phyloP scores from a whole-genome alignment of 2,888 invertebrate genomes.

The Saturnia japonica region DNA sequence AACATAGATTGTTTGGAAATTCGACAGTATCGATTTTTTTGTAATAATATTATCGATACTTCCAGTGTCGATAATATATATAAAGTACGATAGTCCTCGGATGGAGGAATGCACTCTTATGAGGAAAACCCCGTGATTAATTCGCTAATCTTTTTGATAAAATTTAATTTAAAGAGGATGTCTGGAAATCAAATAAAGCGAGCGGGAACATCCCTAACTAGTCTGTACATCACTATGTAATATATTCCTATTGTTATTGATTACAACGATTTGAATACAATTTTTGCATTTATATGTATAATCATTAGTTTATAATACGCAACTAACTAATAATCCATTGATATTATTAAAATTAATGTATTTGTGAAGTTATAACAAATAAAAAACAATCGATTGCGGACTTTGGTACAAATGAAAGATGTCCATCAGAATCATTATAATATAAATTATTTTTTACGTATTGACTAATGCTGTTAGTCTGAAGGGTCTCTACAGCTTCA shows the following conservation, averaged over 20 bases:
- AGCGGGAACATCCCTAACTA: background rate
- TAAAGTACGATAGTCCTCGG: background rate
- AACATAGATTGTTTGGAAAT: too few species aligned
- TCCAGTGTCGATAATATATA: background rate
- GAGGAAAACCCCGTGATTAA: background rate
- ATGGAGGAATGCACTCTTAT: background rate
- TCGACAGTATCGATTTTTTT: too few species aligned
- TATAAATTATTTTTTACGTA: too few species aligned
- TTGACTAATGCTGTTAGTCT: too few species aligned
- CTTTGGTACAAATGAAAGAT: conserved; percentile 20
- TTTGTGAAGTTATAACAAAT: conserved; percentile 19
- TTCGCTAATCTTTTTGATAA: background rate
- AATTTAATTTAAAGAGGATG: background rate
- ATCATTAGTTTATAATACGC: background rate
- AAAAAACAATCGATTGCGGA: conserved; percentile 15
- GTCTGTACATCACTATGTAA: background rate
- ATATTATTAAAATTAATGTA: conserved; percentile 24
- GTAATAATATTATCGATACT: background rate
- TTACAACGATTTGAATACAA: background rate
- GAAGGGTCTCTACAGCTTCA: too few species aligned
- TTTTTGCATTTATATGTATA: conserved; percentile 20
- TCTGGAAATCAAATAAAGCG: background rate
- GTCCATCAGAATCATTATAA: too few species aligned
- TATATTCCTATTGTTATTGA: background rate
- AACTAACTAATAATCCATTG: conserved; percentile 24